A percentile compares a stretch with the other conserved stretches of the same genome.
Evolutionary conservation across 2,797 vertebrate genomes (phyloP).

Genomic region (Rhinogobio ventralis): DNA sequence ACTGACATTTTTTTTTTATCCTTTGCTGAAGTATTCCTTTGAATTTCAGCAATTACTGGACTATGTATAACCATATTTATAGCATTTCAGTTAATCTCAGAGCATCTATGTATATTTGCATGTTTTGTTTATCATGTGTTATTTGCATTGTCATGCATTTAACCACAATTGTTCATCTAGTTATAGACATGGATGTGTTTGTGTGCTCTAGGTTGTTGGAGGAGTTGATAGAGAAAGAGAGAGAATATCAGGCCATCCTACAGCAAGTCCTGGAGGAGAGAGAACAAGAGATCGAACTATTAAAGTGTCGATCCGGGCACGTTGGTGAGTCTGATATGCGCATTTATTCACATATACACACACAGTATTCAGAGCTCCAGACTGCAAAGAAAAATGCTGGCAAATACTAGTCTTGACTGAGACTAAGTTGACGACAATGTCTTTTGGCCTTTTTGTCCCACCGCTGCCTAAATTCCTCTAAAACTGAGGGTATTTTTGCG

Average conservation of each 20-base stretch:
- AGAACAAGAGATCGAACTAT: conserved; percentile 90
- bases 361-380: background rate
- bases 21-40: background rate
- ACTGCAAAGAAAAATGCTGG: background rate
- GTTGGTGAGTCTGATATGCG: conserved; percentile 75
- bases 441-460: background rate
- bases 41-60: background rate
- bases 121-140: background rate
- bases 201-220: conserved; percentile 85
- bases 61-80: background rate
- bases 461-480: background rate
- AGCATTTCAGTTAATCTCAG: background rate
- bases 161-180: background rate
- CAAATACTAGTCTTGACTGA: background rate
- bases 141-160: background rate
- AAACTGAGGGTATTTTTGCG: background rate
- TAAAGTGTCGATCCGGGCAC: conserved; percentile 86
- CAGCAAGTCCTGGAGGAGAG: conserved; percentile 94
- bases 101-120: background rate
- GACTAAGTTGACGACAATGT: background rate
- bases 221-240: conserved; percentile 92
- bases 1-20: too few species aligned
- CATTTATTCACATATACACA: background rate
- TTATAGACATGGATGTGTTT: conserved; percentile 10
- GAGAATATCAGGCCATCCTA: conserved; percentile 92